Evolutionary conservation across 2,888 invertebrate species (phyloP).

Genomic region (Erynnis tages): DNA sequence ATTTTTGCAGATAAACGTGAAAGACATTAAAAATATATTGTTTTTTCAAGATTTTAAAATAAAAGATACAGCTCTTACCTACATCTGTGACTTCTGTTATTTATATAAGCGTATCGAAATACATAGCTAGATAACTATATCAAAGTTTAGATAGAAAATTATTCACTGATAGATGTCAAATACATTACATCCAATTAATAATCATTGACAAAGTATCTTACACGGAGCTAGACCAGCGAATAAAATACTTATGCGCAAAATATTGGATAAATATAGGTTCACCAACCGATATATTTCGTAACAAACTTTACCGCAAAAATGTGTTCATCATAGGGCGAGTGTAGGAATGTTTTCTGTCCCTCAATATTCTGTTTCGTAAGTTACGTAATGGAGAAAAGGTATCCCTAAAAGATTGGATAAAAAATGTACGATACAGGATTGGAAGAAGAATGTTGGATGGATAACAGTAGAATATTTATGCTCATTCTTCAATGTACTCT

Average conservation of each 20-base stretch:
- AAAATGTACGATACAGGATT: constrained; percentile 15
- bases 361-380: constrained; percentile 8
- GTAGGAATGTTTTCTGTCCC: background rate
- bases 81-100: no score
- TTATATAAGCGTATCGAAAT: no score
- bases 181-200: no score
- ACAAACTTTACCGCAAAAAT: constrained; percentile 1
- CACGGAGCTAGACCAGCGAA: no score
- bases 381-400: constrained; percentile 12
- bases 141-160: no score
- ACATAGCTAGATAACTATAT: no score
- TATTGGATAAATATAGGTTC: background rate
- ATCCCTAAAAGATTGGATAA: constrained; percentile 14
- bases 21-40: no score
- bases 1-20: no score
- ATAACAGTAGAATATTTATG: background rate
- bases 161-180: no score
- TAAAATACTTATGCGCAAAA: background rate
- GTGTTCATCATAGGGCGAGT: background rate
- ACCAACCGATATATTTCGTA: background rate
- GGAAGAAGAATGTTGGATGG: constrained; percentile 3
- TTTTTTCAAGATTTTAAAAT: no score
- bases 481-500: background rate
- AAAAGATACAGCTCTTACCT: no score
- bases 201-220: no score